Conservation (phyloP, 2,113 vertebrate species). For the Megaceryle maxima region DNA sequence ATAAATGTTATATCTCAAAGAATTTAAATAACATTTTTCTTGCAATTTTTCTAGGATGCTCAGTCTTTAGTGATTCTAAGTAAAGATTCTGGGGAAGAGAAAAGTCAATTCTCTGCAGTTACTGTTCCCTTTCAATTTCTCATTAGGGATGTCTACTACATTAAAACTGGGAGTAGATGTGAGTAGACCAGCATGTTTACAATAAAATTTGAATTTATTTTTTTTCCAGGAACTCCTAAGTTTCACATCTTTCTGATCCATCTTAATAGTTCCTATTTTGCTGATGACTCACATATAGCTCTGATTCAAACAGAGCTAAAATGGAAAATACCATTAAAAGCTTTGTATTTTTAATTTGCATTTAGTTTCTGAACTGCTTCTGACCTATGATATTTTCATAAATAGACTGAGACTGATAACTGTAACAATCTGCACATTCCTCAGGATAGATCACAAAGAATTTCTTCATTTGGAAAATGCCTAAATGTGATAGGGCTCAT, state of each 20-base stretch:
- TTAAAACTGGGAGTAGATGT: not conserved
- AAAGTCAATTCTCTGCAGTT: not conserved
- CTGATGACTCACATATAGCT: conserved; percentile 13
- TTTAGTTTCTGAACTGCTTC: conserved; percentile 31
- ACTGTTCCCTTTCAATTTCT: not conserved
- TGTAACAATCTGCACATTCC: conserved; percentile 24
- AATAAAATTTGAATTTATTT: not conserved
- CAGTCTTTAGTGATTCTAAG: not conserved
- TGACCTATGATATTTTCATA: conserved; percentile 55
- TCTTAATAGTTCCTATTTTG: conserved; percentile 10
- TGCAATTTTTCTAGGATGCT: not conserved
- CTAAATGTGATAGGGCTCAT: not conserved
- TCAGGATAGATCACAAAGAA: conserved; percentile 6
- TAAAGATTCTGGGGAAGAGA: not conserved
- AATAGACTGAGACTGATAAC: conserved; percentile 24
- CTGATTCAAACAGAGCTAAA: conserved; percentile 30
- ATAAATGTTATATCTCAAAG: not conserved
- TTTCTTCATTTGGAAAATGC: conserved; percentile 37
- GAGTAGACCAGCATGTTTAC: not conserved
- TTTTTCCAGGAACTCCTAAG: not conserved
- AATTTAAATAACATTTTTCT: conserved; percentile 7
- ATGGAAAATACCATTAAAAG: conserved; percentile 39
- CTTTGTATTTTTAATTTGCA: not conserved
- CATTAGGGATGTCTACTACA: not conserved
- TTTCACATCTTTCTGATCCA: not conserved